phyloP scores from a whole-genome alignment of 37 sponge, comb jelly and placozoan genomes.

The Cladorhizidae sp. region DNA sequence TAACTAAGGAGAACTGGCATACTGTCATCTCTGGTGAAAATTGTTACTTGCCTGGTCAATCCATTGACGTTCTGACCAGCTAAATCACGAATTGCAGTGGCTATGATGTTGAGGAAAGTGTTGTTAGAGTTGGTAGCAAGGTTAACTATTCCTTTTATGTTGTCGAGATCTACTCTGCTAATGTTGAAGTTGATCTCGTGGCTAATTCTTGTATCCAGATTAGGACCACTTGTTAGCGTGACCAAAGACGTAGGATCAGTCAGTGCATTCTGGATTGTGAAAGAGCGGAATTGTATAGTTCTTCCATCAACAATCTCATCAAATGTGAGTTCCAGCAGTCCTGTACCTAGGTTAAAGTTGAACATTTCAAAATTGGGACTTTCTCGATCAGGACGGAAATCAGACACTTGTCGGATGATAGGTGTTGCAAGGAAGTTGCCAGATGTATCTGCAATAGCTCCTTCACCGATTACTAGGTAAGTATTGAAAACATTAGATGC shows the following conservation, averaged over 20 bases:
- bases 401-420: background rate
- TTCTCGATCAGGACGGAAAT: conserved; percentile 61
- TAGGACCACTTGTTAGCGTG: conserved; percentile 61
- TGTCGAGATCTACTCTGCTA: conserved; percentile 53
- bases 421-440: conserved; percentile 37
- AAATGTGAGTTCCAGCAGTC: conserved; percentile 67
- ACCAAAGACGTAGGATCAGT: conserved; percentile 23
- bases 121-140: conserved; percentile 73
- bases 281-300: conserved; percentile 40
- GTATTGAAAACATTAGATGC: conserved; percentile 35
- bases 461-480: conserved; percentile 40
- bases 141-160: conserved; percentile 43
- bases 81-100: conserved; percentile 70
- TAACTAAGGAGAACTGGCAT: conserved; percentile 54
- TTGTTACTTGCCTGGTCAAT: conserved; percentile 39
- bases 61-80: conserved; percentile 58
- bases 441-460: conserved; percentile 65
- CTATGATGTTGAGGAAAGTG: conserved; percentile 68
- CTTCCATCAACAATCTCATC: conserved; percentile 85
- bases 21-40: conserved; percentile 76
- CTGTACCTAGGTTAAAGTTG: conserved; percentile 76
- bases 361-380: conserved; percentile 66
- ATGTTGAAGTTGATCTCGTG: conserved; percentile 46
- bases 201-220: conserved; percentile 15
- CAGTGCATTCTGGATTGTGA: conserved; percentile 61